These are phyloP conservation scores for Hedya salicella DNA, from an alignment of 2,888 invertebrate species.

Conservation along the genomic window DNA sequence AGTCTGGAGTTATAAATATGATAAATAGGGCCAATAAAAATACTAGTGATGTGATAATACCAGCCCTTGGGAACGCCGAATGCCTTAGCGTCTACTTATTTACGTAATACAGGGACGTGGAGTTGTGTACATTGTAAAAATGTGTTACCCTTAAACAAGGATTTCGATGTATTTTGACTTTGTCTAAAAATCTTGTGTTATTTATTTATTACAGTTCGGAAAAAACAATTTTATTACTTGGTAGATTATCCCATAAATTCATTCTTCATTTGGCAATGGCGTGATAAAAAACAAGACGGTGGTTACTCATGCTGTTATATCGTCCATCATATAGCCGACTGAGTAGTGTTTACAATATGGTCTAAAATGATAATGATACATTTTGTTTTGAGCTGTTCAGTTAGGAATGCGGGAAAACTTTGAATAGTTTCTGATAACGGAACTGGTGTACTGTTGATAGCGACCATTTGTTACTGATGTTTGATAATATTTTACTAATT, in stretches of 20 bases:
- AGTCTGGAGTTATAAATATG: not conserved
- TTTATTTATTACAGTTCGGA: too few species aligned
- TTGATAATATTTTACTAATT: conserved; percentile 17
- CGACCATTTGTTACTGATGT: conserved; percentile 17
- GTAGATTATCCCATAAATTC: too few species aligned
- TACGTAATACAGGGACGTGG: too few species aligned
- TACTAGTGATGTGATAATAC: conserved; percentile 20
- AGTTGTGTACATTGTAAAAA: too few species aligned
- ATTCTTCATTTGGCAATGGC: conserved; percentile 11
- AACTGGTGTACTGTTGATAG: conserved; percentile 21
- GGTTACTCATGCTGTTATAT: not conserved
- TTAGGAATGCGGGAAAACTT: conserved; percentile 26
- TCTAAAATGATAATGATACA: conserved; percentile 2
- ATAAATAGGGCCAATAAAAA: conserved; percentile 30
- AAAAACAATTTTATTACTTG: not conserved
- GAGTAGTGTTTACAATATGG: not conserved
- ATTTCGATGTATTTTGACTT: too few species aligned
- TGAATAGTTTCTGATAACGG: conserved; percentile 22
- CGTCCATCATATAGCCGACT: not conserved
- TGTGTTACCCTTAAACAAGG: too few species aligned
- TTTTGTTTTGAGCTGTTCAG: conserved; percentile 4
- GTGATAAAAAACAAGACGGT: conserved; percentile 1
- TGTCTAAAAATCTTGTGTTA: too few species aligned
- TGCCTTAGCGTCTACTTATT: conserved; percentile 21
- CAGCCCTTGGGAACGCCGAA: conserved; percentile 19